phyloP scores from a whole-genome alignment of 1,140 invertebrate species.

The Leucophenga varia region DNA sequence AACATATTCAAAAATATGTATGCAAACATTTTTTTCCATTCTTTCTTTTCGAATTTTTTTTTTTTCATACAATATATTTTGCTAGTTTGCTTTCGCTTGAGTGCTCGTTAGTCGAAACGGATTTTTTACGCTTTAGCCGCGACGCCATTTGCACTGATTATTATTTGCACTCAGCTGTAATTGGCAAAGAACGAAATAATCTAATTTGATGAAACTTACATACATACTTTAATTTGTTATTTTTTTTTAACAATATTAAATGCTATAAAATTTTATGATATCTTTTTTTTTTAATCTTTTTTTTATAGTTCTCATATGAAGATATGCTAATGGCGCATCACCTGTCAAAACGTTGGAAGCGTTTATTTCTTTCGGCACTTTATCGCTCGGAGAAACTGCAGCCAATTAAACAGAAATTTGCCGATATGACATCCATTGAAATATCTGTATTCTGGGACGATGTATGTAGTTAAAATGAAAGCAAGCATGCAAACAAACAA shows the following conservation, averaged over 20 bases:
- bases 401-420: constrained; percentile 76
- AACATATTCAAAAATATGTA: no score
- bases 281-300: constrained; percentile 1
- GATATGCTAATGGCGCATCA: constrained; percentile 60
- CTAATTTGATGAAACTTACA: not conserved
- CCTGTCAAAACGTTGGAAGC: constrained; percentile 69
- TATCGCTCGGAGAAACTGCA: constrained; percentile 69
- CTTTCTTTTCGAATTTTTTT: no score
- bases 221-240: not conserved
- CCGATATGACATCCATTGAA: constrained; percentile 70
- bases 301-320: constrained; percentile 48
- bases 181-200: constrained; percentile 25
- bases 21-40: no score
- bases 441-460: constrained; percentile 71
- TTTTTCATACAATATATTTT: no score
- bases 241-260: not conserved
- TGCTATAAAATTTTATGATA: not conserved
- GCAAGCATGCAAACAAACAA: no score
- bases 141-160: constrained; percentile 49
- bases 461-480: no score
- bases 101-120: constrained; percentile 37
- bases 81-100: no score
- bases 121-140: no score
- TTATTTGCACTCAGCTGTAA: constrained; percentile 51
- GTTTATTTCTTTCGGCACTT: constrained; percentile 66